Evolutionary conservation across 1,140 invertebrate species (phyloP).

Genomic region (Drosophila miranda): DNA sequence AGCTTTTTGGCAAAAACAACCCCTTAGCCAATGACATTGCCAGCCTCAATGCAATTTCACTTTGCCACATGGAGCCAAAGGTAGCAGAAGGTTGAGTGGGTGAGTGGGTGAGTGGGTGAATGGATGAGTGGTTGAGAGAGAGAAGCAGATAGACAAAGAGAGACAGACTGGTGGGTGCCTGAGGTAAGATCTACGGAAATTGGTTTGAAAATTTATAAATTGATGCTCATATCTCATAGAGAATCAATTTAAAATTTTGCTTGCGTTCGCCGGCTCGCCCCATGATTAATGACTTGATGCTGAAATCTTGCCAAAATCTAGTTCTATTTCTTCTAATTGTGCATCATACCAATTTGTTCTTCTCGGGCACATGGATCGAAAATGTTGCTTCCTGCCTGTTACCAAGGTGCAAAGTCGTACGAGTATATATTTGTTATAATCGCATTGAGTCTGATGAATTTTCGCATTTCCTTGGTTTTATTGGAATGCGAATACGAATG

Average conservation of each 20-base stretch:
- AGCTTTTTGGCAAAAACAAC: constrained; percentile 48
- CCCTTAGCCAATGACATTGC: constrained; percentile 74
- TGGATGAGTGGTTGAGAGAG: too few relatives aligned
- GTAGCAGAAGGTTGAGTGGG: too few relatives aligned
- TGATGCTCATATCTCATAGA: not conserved
- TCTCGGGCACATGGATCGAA: not conserved
- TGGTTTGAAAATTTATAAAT: too few relatives aligned
- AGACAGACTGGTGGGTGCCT: not conserved
- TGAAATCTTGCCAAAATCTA: constrained; percentile 38
- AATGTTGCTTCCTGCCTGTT: constrained; percentile 2
- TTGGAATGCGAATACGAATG: constrained; percentile 13
- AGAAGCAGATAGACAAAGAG: not conserved
- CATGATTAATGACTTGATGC: constrained; percentile 31
- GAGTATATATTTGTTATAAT: constrained; percentile 14
- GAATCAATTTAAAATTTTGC: constrained; percentile 29
- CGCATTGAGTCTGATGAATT: constrained; percentile 21
- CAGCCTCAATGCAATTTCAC: constrained; percentile 74
- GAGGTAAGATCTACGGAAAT: not conserved
- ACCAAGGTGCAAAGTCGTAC: constrained; percentile 39
- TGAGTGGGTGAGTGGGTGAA: too few relatives aligned
- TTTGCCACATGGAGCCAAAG: constrained; percentile 29
- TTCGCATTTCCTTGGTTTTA: constrained; percentile 34
- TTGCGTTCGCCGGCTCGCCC: constrained; percentile 5
- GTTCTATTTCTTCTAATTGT: not conserved
- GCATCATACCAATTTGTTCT: too few relatives aligned